phyloP scores from a whole-genome alignment of 2,113 vertebrate species.

The Ptilorrhoa leucosticta region DNA sequence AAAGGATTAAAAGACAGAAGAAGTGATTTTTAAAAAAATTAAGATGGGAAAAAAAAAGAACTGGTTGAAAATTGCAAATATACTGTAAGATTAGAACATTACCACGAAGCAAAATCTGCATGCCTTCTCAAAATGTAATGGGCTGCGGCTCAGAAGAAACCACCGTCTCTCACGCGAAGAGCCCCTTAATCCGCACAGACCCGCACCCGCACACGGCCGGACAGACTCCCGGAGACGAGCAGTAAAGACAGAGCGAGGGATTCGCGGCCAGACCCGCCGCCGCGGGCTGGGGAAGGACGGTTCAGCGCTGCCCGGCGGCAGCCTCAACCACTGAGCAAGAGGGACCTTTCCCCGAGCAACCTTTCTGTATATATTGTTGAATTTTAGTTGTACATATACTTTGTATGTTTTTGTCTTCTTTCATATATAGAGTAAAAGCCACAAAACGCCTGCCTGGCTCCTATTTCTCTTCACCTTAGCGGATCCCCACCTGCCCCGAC shows the following conservation, averaged over 20 bases:
- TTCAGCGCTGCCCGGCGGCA: slow-evolving; percentile 24
- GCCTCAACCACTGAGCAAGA: slow-evolving; percentile 48
- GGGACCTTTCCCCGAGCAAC: slow-evolving; percentile 76
- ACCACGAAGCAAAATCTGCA: slow-evolving; percentile 58
- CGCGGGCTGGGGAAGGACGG: slow-evolving; percentile 33
- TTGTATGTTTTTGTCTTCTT: slow-evolving; percentile 99
- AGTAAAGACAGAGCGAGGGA: slow-evolving; percentile 48
- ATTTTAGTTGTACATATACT: slow-evolving; percentile 98
- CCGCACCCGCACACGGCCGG: background rate
- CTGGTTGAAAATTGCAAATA: slow-evolving; percentile 18
- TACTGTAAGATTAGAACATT: slow-evolving; percentile 53
- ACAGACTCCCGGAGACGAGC: slow-evolving; percentile 50
- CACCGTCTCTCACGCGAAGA: background rate
- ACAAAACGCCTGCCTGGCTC: slow-evolving; percentile 77
- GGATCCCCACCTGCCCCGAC: background rate
- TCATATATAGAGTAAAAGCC: slow-evolving; percentile 98
- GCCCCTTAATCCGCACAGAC: background rate
- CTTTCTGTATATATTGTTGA: slow-evolving; percentile 98
- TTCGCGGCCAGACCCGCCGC: slow-evolving; percentile 10
- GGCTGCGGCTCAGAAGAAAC: slow-evolving; percentile 47
- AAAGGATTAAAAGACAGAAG: background rate
- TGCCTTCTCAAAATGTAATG: slow-evolving; percentile 65
- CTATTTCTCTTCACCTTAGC: slow-evolving; percentile 53
- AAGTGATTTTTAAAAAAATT: background rate
- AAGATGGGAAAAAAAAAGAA: background rate